phyloP scores from a whole-genome alignment of 2,113 vertebrate genomes.

The Notothenia coriiceps region DNA sequence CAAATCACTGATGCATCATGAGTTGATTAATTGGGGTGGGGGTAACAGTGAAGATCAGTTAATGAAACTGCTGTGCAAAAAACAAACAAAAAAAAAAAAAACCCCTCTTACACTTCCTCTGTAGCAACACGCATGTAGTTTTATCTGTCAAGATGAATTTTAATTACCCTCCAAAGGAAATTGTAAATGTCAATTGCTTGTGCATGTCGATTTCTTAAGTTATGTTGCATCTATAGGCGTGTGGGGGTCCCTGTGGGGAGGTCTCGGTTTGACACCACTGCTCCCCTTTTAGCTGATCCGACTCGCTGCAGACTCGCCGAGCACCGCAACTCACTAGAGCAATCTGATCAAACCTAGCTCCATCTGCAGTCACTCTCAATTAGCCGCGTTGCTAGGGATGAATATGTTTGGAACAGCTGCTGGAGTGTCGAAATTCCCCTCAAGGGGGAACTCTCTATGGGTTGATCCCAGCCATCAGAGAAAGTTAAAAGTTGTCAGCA shows the following conservation, averaged over 20 bases:
- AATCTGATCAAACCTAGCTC: slow-evolving; percentile 59
- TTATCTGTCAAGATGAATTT: slow-evolving; percentile 29
- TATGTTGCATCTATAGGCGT: slow-evolving; percentile 32
- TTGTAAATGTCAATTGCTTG: slow-evolving; percentile 6
- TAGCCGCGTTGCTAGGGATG: slow-evolving; percentile 69
- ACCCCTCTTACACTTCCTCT: slow-evolving; percentile 4
- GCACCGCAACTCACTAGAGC: slow-evolving; percentile 46
- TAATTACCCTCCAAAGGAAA: slow-evolving; percentile 31
- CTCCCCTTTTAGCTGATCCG: slow-evolving; percentile 42
- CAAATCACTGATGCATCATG: slow-evolving; percentile 75
- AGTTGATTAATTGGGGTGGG: slow-evolving; percentile 76
- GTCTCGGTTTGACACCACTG: slow-evolving; percentile 48
- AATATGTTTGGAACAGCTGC: slow-evolving; percentile 73
- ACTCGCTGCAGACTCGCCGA: slow-evolving; percentile 29
- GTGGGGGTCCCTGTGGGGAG: slow-evolving; percentile 42
- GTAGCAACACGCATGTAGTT: neutral
- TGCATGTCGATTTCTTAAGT: slow-evolving; percentile 24
- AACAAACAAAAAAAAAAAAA: slow-evolving; percentile 8
- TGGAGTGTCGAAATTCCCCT: slow-evolving; percentile 59
- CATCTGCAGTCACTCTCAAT: slow-evolving; percentile 72
- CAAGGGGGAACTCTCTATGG: slow-evolving; percentile 46
- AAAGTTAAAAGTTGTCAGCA: slow-evolving; percentile 29
- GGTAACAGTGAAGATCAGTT: slow-evolving; percentile 43
- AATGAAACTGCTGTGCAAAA: slow-evolving; percentile 56
- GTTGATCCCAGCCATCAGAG: slow-evolving; percentile 30